Evolutionary conservation across 2,797 vertebrate species (phyloP), one percentile per base, ranked within the genome.

Genomic region (Buphagus erythrorhynchus): DNA sequence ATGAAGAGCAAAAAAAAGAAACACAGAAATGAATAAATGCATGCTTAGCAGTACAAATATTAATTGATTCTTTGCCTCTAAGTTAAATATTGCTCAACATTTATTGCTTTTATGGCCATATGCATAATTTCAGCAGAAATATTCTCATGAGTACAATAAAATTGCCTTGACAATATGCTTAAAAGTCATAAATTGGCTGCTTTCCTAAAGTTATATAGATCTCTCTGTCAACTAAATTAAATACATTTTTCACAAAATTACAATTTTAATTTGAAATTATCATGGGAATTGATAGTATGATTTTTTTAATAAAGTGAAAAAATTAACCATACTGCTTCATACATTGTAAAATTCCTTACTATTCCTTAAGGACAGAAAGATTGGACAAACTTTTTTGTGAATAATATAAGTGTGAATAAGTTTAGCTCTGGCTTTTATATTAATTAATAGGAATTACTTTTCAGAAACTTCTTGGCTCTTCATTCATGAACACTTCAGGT

Each of bases 121-220:
- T n/a, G 55, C 94, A 90, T 95, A 86, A 90, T 95, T 94, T 92
- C 67, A 65, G 81, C 31, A 71, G 61, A 86, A 97, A 96, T 94
- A 91, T 71, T 96, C 96, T 96, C 95, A 89, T 63, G 93, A 95
- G 96, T 90, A 94, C 94, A 96, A 94, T 96, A 95, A 93, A 86
- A 95, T 94, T 98, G 97, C 96, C 97, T 93, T 98, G 98, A 98
- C 97, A 97, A 95, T 97, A 98, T 94, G 88, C 97, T 97, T 98
- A 90, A 98, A 97, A 95, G 85, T 97, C 95, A 96, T 33, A 92
- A 96, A 95, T 88, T 98, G 97, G 97, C 98, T 97, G 95, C 95
- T 93, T 96, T 97, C 98, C 97, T 98, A 45, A 97, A 86, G 98
- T 76, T 92, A 95, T 40, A 54, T 26, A 90, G 68, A 84, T 73